Base-by-base conservation (phyloP, 1,140 invertebrate species). In the Bombus ignitus region DNA sequence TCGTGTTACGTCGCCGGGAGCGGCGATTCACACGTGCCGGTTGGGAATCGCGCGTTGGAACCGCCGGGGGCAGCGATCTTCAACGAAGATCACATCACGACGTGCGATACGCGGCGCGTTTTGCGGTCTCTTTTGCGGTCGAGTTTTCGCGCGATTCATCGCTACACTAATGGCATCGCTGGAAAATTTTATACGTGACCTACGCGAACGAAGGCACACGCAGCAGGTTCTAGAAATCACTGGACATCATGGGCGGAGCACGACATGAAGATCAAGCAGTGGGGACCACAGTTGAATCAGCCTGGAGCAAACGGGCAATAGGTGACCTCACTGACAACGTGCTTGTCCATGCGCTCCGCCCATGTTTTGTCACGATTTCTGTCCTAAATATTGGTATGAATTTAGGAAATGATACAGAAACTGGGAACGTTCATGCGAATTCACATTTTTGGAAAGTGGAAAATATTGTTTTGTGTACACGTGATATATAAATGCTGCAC, bases 1-100 rank as follows among this genome's bases (percentile, higher is more conserved):
- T 79, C 25, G 75, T 71, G 28, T 79, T 84, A 79, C 53, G 82
- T 84, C 39, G 82, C 62, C 35, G 81, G n/a, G 44, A 42, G 62
- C 18, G 66, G 82, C 75, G 39, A 71, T 79, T 84, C 82, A 79
- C 75, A 84, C 75, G 82, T 84, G 82, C n/a, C 42, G n/a, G 47
- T 35, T 15, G 75, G 18, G 65, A 47, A 79, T 71, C 57, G 39
- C 53, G 8, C 47, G 47, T 37, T n/a, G 47, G 10, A n/a, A 59
- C 8, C 22, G n/a, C 22, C 13, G 65, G 18, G 62, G n/a, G 35
- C 35, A 84, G 62, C 28, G 65, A 84, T 73, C 71, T 32, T 72
- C 70, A 39, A 32, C 39, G 39, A 10, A 57, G 74, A 77, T 78
- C 62, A 22, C 44, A n/a, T 62, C 62, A 28, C 9, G 32, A 10